phyloP scores from a whole-genome alignment of 2,797 vertebrate genomes.

The Gadopsis bispinosus region DNA sequence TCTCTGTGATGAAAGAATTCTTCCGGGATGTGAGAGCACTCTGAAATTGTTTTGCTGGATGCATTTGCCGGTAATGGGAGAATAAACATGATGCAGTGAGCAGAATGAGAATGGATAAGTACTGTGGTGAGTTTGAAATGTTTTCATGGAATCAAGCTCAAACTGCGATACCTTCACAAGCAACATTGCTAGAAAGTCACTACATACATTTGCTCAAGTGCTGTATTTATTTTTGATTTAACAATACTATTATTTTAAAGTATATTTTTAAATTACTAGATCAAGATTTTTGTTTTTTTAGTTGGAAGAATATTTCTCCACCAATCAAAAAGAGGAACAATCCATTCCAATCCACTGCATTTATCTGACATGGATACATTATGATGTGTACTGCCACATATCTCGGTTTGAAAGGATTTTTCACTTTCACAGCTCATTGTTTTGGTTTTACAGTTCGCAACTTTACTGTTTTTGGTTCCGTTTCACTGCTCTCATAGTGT shows the following conservation, averaged over 20 bases:
- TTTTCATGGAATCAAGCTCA: slow-evolving; percentile 20
- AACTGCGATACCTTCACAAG: not conserved
- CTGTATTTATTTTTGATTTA: not conserved
- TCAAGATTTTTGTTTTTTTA: not conserved
- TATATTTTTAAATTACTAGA: not conserved
- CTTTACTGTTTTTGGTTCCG: not conserved
- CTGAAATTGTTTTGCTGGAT: slow-evolving; percentile 36
- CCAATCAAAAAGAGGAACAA: not conserved
- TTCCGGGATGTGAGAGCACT: slow-evolving; percentile 36
- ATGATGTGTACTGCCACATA: too few species aligned
- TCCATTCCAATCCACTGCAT: not conserved
- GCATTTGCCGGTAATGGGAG: slow-evolving; percentile 53
- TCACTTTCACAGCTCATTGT: too few species aligned
- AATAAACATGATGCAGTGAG: slow-evolving; percentile 54
- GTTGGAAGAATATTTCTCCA: not conserved
- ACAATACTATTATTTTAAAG: not conserved
- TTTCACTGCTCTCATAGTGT: not conserved
- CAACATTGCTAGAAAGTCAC: not conserved
- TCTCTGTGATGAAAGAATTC: slow-evolving; percentile 46
- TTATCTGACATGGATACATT: not conserved
- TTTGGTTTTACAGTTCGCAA: not conserved
- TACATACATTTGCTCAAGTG: not conserved
- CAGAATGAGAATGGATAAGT: slow-evolving; percentile 50
- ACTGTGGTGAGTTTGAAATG: slow-evolving; percentile 12
- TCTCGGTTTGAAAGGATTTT: too few species aligned